Percentiles rank a stretch among this genome's conserved stretches.
These are phyloP conservation scores for Aphaenogaster ashmeadi DNA, from an alignment of 1,140 invertebrate genomes.

Conservation along the genomic window DNA sequence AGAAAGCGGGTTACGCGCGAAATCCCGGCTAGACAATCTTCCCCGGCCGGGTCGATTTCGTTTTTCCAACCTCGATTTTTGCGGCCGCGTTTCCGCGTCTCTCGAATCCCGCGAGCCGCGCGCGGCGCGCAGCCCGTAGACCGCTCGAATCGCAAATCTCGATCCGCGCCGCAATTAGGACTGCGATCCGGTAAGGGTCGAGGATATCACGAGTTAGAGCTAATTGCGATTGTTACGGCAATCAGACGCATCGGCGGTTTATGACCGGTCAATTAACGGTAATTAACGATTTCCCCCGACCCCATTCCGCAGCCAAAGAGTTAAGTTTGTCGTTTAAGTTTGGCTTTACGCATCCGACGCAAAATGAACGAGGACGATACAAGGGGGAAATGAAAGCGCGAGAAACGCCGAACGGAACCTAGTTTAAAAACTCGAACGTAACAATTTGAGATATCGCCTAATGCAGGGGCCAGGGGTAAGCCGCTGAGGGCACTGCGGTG, in stretches of 20 bases:
- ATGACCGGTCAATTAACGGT: background rate
- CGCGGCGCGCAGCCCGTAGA: too few species aligned
- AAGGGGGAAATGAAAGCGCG: background rate
- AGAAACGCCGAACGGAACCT: background rate
- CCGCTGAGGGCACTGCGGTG: too few species aligned
- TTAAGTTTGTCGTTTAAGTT: background rate
- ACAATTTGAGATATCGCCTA: background rate
- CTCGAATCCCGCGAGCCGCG: background rate
- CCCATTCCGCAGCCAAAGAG: background rate
- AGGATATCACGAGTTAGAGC: background rate
- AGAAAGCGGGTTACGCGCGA: constrained; percentile 66
- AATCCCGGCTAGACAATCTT: constrained; percentile 42
- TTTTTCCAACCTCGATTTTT: background rate
- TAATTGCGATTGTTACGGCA: background rate
- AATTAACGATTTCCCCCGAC: background rate
- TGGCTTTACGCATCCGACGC: background rate
- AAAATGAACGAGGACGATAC: background rate
- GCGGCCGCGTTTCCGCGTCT: background rate
- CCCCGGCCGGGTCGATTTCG: background rate
- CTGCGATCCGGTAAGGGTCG: background rate
- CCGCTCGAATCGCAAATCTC: background rate
- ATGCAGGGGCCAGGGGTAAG: too few species aligned
- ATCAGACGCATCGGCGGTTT: constrained; percentile 7
- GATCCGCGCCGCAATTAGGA: background rate
- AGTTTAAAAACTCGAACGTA: background rate